Percentiles rank a stretch among this genome's conserved stretches.
Evolutionary conservation across 2,797 vertebrate species (phyloP).

Genomic region (Oreonectes daqikongensis): DNA sequence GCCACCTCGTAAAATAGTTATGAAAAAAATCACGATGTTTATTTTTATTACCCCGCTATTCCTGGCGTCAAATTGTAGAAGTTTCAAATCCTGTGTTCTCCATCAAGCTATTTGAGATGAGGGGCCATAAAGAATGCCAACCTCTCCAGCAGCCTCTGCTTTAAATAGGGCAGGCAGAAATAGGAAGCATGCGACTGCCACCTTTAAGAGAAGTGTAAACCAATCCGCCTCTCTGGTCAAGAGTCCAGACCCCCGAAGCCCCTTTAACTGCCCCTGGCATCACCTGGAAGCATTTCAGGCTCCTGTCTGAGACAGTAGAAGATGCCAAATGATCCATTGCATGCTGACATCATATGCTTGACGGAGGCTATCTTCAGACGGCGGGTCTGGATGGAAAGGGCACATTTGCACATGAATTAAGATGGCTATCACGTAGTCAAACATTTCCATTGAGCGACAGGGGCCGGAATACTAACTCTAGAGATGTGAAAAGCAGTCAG

Average conservation of each 20-base stretch:
- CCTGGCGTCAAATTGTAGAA: constrained; percentile 40
- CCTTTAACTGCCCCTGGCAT: constrained; percentile 12
- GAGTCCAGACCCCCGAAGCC: constrained; percentile 39
- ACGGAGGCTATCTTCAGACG: constrained; percentile 19
- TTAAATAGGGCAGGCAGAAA: constrained; percentile 64
- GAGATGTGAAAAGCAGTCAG: constrained; percentile 51
- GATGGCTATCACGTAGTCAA: constrained; percentile 45
- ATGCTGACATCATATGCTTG: constrained; percentile 3
- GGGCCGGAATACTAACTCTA: constrained; percentile 27
- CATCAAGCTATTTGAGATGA: constrained; percentile 64
- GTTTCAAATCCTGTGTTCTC: constrained; percentile 44
- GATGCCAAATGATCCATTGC: constrained; percentile 11
- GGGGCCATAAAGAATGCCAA: constrained; percentile 66
- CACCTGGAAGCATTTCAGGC: neutral
- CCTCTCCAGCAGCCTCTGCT: constrained; percentile 61
- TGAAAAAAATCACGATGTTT: neutral
- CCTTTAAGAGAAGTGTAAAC: constrained; percentile 54
- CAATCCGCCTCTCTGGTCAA: constrained; percentile 50
- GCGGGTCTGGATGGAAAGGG: constrained; percentile 44
- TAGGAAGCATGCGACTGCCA: constrained; percentile 55
- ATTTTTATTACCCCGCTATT: constrained; percentile 29
- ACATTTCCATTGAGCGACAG: constrained; percentile 46
- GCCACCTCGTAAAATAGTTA: no score
- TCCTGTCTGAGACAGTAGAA: neutral
- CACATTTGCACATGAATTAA: constrained; percentile 55